These are phyloP conservation scores for Typhlichthys eigenmanni DNA, from an alignment of 2,797 vertebrate species.

Conservation along the genomic window DNA sequence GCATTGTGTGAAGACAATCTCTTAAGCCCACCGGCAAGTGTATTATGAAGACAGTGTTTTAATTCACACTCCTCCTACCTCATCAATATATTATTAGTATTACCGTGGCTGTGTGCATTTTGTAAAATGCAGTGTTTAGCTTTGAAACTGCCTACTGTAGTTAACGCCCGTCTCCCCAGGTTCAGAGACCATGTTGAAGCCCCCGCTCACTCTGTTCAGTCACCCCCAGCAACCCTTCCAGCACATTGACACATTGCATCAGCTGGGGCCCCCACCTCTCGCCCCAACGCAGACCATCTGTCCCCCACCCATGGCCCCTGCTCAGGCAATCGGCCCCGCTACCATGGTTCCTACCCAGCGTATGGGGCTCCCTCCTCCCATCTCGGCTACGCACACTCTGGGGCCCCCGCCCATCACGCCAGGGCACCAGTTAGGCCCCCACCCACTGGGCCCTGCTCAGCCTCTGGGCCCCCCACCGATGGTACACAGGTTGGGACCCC, in stretches of 20 bases:
- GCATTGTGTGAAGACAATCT: no score
- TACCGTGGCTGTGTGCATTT: not conserved
- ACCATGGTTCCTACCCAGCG: constrained; percentile 47
- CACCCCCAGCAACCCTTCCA: constrained; percentile 76
- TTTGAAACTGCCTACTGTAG: not conserved
- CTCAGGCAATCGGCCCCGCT: constrained; percentile 58
- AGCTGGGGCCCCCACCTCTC: constrained; percentile 71
- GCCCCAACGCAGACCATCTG: constrained; percentile 58
- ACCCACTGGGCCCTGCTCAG: constrained; percentile 55
- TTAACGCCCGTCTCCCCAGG: constrained; percentile 50
- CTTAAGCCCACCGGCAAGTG: no score
- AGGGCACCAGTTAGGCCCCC: constrained; percentile 59
- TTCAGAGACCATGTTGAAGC: constrained; percentile 76
- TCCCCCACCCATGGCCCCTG: constrained; percentile 54
- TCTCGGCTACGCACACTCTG: constrained; percentile 56
- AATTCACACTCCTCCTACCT: no score
- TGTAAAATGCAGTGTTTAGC: not conserved
- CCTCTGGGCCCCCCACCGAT: constrained; percentile 59
- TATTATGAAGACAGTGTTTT: no score
- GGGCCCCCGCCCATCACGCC: constrained; percentile 63
- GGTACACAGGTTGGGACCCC: constrained; percentile 59
- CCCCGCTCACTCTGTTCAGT: constrained; percentile 79
- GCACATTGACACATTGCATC: constrained; percentile 68
- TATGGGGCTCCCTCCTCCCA: constrained; percentile 56
- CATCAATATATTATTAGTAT: no score